Base-by-base conservation (phyloP, 1,140 invertebrate genomes). In the Goniozus legneri region DNA sequence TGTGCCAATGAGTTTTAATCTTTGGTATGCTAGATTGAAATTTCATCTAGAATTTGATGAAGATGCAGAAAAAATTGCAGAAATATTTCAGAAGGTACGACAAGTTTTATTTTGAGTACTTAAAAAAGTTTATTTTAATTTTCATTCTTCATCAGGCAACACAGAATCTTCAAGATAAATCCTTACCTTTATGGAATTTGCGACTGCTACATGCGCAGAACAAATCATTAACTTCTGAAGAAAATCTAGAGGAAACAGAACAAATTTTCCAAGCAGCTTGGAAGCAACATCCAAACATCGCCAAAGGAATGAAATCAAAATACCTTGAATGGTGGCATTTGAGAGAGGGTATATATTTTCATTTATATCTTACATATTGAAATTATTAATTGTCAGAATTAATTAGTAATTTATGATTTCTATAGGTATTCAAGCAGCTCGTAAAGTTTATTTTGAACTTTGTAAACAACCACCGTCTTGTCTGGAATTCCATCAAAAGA, bases 401-500 rank as follows among this genome's bases (percentile, higher is more conserved):
- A n/a, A n/a, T n/a, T n/a, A n/a, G n/a, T n/a, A n/a, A 12, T 22
- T 37, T 57, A 33, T 48, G 50, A 35, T 45, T 64, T 38, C 46
- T 46, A 30, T 36, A 70, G 78, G 67, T 31, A 77, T 80, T 20
- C 47, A 63, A 36, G 57, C 52, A 13, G 73, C 77, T 13, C 67
- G 79, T 14, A 62, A 69, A 46, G 44, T 66, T 7, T 82, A 81
- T 47, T 53, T 69, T 19, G 44, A 50, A 15, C 47, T 79, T 1
- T 60, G 65, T 21, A 46, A 65, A 7, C 56, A 65, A 42, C 72
- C 76, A 21, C 77, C 77, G 2, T 67, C 71, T 14, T 73, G 65
- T 48, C 45, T 79, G 19, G 69, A 78, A 20, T 55, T 82, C 3
- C 79, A 81, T 47, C 66, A 67, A 30, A 77, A 76, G 49, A 81